phyloP scores from a whole-genome alignment of 2,113 vertebrate species.

The Oreochromis aureus region DNA sequence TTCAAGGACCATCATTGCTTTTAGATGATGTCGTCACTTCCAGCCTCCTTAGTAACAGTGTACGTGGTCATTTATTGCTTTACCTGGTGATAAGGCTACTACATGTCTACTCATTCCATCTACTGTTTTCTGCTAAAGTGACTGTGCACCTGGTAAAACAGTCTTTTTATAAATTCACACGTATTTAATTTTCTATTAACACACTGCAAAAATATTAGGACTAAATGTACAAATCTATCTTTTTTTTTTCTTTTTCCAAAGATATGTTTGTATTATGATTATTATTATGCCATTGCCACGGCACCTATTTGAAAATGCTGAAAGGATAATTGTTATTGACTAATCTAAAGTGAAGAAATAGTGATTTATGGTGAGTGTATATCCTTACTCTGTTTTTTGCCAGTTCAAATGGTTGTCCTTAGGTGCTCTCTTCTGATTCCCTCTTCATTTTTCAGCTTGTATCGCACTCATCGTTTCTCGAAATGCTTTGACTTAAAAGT shows the following conservation, averaged over 20 bases:
- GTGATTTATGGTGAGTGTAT: slow-evolving; percentile 19
- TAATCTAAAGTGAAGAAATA: neutral
- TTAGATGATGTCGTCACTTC: neutral
- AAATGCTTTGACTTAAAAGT: slow-evolving; percentile 19
- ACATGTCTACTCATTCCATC: neutral
- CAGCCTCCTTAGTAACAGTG: neutral
- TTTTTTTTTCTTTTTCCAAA: slow-evolving; percentile 13
- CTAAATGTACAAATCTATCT: slow-evolving; percentile 8
- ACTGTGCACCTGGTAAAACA: slow-evolving; percentile 5
- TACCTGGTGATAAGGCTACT: neutral
- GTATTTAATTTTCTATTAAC: slow-evolving; percentile 22
- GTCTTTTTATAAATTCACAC: slow-evolving; percentile 21
- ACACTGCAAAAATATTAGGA: slow-evolving; percentile 20
- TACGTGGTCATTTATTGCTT: neutral
- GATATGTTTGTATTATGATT: slow-evolving; percentile 17
- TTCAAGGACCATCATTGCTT: slow-evolving; percentile 4
- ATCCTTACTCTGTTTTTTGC: slow-evolving; percentile 22
- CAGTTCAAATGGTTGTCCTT: slow-evolving; percentile 14
- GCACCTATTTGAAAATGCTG: slow-evolving; percentile 1
- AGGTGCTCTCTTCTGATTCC: slow-evolving; percentile 5
- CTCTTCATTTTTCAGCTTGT: neutral
- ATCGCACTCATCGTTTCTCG: neutral
- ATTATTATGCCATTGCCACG: slow-evolving; percentile 1
- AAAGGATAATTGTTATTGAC: slow-evolving; percentile 1
- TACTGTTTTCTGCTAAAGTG: neutral